Evolutionary conservation across 2,888 invertebrate species (phyloP), one percentile per base, ranked within the genome.

Genomic region (Pristionchus maxplancki): DNA sequence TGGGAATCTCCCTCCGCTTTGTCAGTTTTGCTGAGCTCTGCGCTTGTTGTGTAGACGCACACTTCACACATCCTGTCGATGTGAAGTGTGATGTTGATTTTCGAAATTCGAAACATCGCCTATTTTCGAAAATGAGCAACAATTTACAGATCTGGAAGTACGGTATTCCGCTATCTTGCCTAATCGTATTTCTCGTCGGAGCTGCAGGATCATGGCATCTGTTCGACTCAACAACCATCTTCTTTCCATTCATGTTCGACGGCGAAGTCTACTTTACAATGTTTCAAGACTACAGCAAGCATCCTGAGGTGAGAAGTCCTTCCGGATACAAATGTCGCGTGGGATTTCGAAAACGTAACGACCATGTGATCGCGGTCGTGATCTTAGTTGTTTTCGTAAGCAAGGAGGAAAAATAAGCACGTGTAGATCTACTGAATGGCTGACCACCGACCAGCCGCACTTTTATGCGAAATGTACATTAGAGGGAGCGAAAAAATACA

Each of bases 141-240:
- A 48, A 48, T n/a, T 78, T 44, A 8, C n/a, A 78, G 78, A 78
- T 78, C 48, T 78, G 78, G 78, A 78, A 48, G 28, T 78, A 78
- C 44, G 78, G 78, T 13, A 78, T 78, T 48, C 78, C 44, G 8
- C 11, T 78, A 0, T 78, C 78, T 13, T 78, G 78, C 28, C 48
- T 1, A 0, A 48, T 78, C 4, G 44, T 78, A 15, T n/a, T 78
- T 13, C n/a, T 78, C 13, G 44, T 78, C 13, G 78, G 78, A 44
- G 44, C 34, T 28, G 78, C 44, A 9, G 78, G 78, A 17, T 78
- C 78, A 1, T 78, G 78, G 78, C 78, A 78, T 20, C 44, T 78
- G 20, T 78, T 78, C 28, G 78, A 78, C 28, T 44, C 78, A 44
- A 44, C 78, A n/a, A 28, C 78, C 8, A 78, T 44, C 0, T 78